Evolutionary conservation across 2,888 invertebrate species (phyloP), one percentile per base, ranked within the genome.

Genomic region (Leucoma salicis): DNA sequence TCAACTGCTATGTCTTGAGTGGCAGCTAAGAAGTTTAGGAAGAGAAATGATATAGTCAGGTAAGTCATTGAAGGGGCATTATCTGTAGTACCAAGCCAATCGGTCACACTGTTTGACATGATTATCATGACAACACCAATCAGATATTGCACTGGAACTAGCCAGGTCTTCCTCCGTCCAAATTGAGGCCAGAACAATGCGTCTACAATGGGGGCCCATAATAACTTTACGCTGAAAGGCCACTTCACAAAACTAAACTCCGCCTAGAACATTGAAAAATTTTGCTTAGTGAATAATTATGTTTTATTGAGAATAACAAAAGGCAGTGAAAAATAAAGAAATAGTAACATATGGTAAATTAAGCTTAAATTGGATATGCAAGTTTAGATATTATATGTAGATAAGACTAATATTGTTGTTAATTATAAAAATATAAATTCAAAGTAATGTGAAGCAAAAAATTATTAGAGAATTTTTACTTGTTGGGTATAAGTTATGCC

Each of bases 1-100:
- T 99, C 99, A 0, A 99, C 99, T 11, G 98, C 99, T 69, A 99
- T 99, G 80, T 99, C 99, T 89, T 99, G 99, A 1, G 99, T 99
- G 1, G 99, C 99, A 3, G 99, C 99, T 63, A 99, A 90, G 70
- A 99, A 98, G 73, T 99, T 99, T 2, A 99, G 90, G 40, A 93
- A 90, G 75, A 99, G 96, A 85, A 99, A 99, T 44, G 97, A 90
- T 10, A 92, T 70, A 0, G 99, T 99, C 15, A 99, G 89, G 35
- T 95, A 78, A 42, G 90, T 92, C 59, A 97, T 95, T 64, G 95
- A 94, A 0, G 96, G 95, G 16, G 82, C 70, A 35, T 66, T 70
- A 2, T 78, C 80, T 31, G 92, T 90, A 2, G 92, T 91, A 0
- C 96, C 96, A 33, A 98, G 84, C 93, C 97, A 94, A n/a, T 88